Evolutionary conservation across 2,888 invertebrate species (phyloP).

Genomic region (Schizaphis graminum): DNA sequence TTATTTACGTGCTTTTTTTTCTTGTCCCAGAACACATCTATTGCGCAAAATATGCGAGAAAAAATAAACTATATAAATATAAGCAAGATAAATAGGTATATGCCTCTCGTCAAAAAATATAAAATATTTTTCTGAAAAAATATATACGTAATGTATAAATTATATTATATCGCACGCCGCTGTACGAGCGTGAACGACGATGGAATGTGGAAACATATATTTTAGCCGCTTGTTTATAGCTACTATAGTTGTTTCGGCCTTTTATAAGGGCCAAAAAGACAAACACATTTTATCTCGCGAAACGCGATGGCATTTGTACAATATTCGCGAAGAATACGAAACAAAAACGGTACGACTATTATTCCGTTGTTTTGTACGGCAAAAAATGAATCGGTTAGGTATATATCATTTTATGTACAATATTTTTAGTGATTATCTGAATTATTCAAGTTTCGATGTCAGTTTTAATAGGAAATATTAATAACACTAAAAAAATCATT

Average conservation of each 20-base stretch:
- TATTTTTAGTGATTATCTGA: neutral
- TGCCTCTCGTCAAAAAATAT: neutral
- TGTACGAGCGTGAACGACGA: neutral
- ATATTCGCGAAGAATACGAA: neutral
- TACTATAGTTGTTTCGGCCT: neutral
- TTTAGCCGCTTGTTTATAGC: neutral
- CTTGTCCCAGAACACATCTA: neutral
- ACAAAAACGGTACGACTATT: neutral
- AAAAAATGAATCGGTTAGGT: neutral
- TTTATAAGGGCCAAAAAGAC: neutral
- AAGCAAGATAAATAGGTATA: neutral
- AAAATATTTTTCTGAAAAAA: neutral
- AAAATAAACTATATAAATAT: neutral
- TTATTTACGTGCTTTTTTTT: neutral
- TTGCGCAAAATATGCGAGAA: neutral
- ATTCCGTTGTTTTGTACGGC: neutral
- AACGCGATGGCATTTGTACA: neutral
- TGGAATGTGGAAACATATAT: neutral
- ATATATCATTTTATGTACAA: neutral
- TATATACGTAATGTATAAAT: neutral
- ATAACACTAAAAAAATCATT: constrained; percentile 24
- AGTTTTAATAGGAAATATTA: neutral
- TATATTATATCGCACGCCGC: neutral
- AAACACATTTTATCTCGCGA: neutral
- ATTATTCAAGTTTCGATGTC: neutral